These are phyloP conservation scores for Synergus laeviventris DNA, from an alignment of 2,888 invertebrate species.

Conservation along the genomic window DNA sequence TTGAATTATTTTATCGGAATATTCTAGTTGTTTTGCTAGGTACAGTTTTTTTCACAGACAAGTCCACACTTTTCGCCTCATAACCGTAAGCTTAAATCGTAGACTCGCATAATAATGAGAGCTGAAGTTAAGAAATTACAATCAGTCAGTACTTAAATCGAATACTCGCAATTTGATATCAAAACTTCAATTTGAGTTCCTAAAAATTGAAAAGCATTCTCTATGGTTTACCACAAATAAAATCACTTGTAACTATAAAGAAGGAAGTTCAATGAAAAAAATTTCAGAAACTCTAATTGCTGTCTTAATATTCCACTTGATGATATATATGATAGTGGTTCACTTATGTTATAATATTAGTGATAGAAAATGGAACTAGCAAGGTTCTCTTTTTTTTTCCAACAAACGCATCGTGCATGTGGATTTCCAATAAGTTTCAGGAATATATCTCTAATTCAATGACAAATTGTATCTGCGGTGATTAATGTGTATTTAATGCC, in stretches of 20 bases:
- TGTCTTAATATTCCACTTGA: background rate
- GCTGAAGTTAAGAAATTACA: slow-evolving; percentile 35
- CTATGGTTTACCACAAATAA: background rate
- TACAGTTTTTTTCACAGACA: background rate
- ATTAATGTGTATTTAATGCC: slow-evolving; percentile 21
- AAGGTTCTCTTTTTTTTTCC: slow-evolving; percentile 6
- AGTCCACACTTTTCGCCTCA: background rate
- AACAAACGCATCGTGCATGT: slow-evolving; percentile 7
- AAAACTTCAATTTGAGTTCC: slow-evolving; percentile 3
- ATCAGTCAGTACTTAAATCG: slow-evolving; percentile 37
- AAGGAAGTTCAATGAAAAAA: background rate
- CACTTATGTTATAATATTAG: slow-evolving; percentile 21
- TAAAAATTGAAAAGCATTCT: background rate
- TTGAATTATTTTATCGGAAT: background rate
- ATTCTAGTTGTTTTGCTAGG: background rate
- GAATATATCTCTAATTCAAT: slow-evolving; percentile 25
- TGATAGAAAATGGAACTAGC: slow-evolving; percentile 27
- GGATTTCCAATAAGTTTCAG: slow-evolving; percentile 17
- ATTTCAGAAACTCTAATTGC: slow-evolving; percentile 6
- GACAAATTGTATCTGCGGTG: background rate
- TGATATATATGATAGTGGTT: slow-evolving; percentile 19
- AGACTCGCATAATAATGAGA: slow-evolving; percentile 21
- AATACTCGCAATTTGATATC: slow-evolving; percentile 1
- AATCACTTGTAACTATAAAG: background rate
- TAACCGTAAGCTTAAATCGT: slow-evolving; percentile 30